Evolutionary conservation across 2,113 vertebrate species (phyloP), one percentile per base, ranked within the genome.

Genomic region (Steatornis caripensis): DNA sequence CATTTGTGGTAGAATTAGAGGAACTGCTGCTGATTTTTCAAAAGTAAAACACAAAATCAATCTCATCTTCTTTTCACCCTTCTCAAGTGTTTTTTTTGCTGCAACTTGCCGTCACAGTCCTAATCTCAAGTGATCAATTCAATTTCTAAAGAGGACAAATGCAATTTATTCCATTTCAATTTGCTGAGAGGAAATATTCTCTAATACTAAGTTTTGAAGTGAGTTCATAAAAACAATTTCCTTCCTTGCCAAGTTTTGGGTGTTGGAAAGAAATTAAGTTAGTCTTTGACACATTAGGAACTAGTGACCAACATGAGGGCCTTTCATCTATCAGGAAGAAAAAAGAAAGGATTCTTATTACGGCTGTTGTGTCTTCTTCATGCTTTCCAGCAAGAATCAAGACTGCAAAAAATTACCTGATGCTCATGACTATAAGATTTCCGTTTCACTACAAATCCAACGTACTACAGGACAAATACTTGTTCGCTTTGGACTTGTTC

Each of bases 81-180:
- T 22, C 27, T 66, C 22, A 48, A 23, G 11, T 24, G 32, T 13
- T 30, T 34, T 43, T 37, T 43, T 70, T 79, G 5, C 61, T 66
- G 18, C 87, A 55, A 62, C 51, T 93, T 90, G 64, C 43, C 30
- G 55, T 84, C 48, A 77, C 29, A 92, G n/a, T 23, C 10, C 53
- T 94, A 83, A 94, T 90, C 86, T 96, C 61, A 51, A 89, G 69
- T 36, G 11, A 95, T 75, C 74, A 95, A 90, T 95, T 97, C 65
- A 30, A 30, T 97, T 97, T 97, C 94, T 95, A 91, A 92, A 76
- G 72, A 96, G 51, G 54, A 49, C 26, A 94, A 97, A 90, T 74
- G 77, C 71, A 93, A 97, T 97, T 93, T 96, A 97, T 96, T 97
- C 89, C 71, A 49, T 95, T 97, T 96, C 94, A 93, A 89, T 96